A percentile compares a stretch with the other conserved stretches of the same genome.
phyloP scores from a whole-genome alignment of 2,113 vertebrate species.

The Ptyas mucosa region DNA sequence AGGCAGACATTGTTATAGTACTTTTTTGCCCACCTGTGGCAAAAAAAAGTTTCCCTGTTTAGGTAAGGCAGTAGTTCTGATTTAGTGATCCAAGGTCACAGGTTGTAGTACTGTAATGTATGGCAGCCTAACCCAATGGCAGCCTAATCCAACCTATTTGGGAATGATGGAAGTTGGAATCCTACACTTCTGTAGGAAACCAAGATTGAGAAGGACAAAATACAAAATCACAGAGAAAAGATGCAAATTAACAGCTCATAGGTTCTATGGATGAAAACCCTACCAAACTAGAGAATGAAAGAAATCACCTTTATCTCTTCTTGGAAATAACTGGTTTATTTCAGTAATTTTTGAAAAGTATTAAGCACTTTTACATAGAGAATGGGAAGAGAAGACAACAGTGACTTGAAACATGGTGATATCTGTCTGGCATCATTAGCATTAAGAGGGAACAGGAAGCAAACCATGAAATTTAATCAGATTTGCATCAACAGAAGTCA shows the following conservation, averaged over 20 bases:
- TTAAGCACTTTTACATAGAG: conserved; percentile 42
- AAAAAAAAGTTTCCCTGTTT: too few relatives aligned
- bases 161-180: background rate
- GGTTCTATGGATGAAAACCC: background rate
- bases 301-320: background rate
- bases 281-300: background rate
- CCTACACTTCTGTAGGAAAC: background rate
- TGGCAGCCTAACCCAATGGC: too few relatives aligned
- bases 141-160: background rate
- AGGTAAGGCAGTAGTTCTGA: too few relatives aligned
- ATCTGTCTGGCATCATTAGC: conserved; percentile 39
- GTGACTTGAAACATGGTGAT: conserved; percentile 17
- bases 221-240: background rate
- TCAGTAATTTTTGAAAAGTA: background rate
- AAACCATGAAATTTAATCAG: conserved; percentile 55
- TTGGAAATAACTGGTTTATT: background rate
- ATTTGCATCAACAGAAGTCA: conserved; percentile 7
- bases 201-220: background rate
- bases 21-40: too few relatives aligned
- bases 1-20: too few relatives aligned
- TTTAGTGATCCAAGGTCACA: too few relatives aligned
- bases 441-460: conserved; percentile 30
- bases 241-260: background rate
- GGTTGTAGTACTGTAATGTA: too few relatives aligned
- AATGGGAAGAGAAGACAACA: conserved; percentile 41